Percentiles rank a stretch among this genome's conserved stretches.
Evolutionary conservation across 2,888 invertebrate genomes (phyloP).

Genomic region (Caenorhabditis auriculariae): DNA sequence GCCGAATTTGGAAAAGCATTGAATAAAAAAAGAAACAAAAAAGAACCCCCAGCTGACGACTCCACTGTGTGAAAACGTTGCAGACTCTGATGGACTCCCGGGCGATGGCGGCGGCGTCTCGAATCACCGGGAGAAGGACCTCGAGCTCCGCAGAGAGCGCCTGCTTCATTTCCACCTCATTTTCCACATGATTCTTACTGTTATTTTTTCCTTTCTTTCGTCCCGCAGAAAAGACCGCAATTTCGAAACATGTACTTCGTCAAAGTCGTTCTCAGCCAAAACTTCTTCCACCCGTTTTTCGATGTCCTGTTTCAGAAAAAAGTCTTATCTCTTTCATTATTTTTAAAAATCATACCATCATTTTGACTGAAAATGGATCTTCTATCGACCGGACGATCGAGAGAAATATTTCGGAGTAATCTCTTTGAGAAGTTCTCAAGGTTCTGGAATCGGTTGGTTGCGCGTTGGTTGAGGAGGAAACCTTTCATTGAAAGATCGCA

Average conservation of each 20-base stretch:
- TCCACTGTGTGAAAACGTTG: slow-evolving; percentile 55
- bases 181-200: slow-evolving; percentile 16
- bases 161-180: neutral
- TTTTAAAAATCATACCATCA: slow-evolving; percentile 20
- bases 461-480: neutral
- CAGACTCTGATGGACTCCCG: slow-evolving; percentile 48
- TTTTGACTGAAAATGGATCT: slow-evolving; percentile 34
- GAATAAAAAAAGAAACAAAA: neutral
- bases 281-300: slow-evolving; percentile 41
- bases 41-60: slow-evolving; percentile 31
- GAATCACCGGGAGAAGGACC: slow-evolving; percentile 42
- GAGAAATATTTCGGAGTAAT: slow-evolving; percentile 50
- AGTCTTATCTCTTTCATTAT: neutral
- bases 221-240: slow-evolving; percentile 41
- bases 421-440: slow-evolving; percentile 32
- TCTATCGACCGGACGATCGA: slow-evolving; percentile 43
- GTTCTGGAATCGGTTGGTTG: slow-evolving; percentile 11
- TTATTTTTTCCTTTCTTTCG: slow-evolving; percentile 44
- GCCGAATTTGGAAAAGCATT: neutral
- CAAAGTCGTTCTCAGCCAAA: slow-evolving; percentile 37
- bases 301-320: slow-evolving; percentile 30
- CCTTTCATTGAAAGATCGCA: slow-evolving; percentile 23
- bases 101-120: slow-evolving; percentile 50
- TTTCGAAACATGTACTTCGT: slow-evolving; percentile 21
- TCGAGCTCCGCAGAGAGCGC: slow-evolving; percentile 30